phyloP scores from a whole-genome alignment of 37 sponge, comb jelly and placozoan species.

The Halisarca cf. caerulea region DNA sequence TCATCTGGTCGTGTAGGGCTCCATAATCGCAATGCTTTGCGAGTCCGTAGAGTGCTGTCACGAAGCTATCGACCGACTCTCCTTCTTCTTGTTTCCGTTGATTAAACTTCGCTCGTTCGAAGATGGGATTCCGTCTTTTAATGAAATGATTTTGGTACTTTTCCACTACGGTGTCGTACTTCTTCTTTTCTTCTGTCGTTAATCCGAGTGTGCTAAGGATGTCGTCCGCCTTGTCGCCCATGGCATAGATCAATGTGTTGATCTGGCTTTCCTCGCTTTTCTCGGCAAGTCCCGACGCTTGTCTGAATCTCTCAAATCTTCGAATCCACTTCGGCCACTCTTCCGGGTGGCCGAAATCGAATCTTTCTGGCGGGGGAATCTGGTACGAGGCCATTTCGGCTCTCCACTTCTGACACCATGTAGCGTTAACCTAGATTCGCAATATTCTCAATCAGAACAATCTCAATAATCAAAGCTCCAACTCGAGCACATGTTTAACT shows the following conservation, averaged over 20 bases:
- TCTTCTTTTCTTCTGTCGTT: conserved; percentile 27
- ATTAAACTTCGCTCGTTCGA: conserved; percentile 54
- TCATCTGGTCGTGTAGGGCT: too few relatives aligned
- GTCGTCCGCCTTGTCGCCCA: conserved; percentile 51
- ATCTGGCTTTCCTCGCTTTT: conserved; percentile 35
- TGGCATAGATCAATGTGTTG: conserved; percentile 38
- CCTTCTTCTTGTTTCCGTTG: conserved; percentile 37
- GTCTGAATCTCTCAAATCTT: conserved; percentile 33
- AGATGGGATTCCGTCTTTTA: conserved; percentile 40
- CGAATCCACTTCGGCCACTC: conserved; percentile 54
- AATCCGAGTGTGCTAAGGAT: conserved; percentile 35
- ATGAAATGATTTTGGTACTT: conserved; percentile 45
- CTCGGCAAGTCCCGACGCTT: conserved; percentile 34
- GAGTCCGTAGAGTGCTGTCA: conserved; percentile 36
- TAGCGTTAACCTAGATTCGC: too few relatives aligned
- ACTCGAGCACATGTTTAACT: too few relatives aligned
- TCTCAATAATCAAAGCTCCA: too few relatives aligned
- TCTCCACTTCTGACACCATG: too few relatives aligned
- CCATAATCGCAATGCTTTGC: too few relatives aligned
- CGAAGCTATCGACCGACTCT: conserved; percentile 48
- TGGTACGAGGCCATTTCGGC: background rate
- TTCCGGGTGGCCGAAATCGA: conserved; percentile 38
- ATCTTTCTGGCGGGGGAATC: conserved; percentile 22
- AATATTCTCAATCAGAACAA: too few relatives aligned
- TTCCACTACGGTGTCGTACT: conserved; percentile 27